phyloP scores from a whole-genome alignment of 2,113 vertebrate genomes.

The Phyllopteryx taeniolatus region DNA sequence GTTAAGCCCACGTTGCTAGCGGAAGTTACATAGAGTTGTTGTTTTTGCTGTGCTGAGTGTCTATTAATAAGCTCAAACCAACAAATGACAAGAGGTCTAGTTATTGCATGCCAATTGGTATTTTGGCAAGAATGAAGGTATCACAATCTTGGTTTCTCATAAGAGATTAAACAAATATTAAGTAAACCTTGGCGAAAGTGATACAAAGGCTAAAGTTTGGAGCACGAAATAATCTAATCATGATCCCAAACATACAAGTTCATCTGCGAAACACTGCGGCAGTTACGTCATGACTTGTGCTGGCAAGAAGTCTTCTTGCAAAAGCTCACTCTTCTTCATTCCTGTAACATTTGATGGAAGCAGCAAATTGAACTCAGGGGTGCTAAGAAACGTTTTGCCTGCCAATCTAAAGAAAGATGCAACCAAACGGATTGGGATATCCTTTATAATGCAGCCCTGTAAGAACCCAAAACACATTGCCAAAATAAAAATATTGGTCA shows the following conservation, averaged over 20 bases:
- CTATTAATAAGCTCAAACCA: too few relatives aligned
- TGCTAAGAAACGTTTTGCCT: neutral
- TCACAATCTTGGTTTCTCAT: too few relatives aligned
- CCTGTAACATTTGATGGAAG: neutral
- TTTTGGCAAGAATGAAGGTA: too few relatives aligned
- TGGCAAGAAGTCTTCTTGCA: neutral
- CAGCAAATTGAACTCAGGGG: neutral
- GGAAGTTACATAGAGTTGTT: too few relatives aligned
- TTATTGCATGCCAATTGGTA: too few relatives aligned
- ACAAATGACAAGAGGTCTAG: too few relatives aligned
- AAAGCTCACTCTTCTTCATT: neutral
- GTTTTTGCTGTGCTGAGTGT: too few relatives aligned
- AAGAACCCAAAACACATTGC: neutral
- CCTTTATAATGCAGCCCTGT: neutral
- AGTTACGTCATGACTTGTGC: neutral
- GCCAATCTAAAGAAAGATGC: neutral
- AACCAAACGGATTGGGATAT: neutral
- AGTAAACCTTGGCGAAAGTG: neutral
- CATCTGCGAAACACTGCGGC: constrained; percentile 12
- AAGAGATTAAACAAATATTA: neutral
- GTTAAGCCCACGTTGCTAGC: too few relatives aligned
- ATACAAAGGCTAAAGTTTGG: neutral
- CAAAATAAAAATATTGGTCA: neutral
- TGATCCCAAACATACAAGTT: neutral
- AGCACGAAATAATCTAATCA: neutral